These are phyloP conservation scores for Nerophis lumbriciformis DNA, from an alignment of 2,113 vertebrate genomes.

Conservation along the genomic window DNA sequence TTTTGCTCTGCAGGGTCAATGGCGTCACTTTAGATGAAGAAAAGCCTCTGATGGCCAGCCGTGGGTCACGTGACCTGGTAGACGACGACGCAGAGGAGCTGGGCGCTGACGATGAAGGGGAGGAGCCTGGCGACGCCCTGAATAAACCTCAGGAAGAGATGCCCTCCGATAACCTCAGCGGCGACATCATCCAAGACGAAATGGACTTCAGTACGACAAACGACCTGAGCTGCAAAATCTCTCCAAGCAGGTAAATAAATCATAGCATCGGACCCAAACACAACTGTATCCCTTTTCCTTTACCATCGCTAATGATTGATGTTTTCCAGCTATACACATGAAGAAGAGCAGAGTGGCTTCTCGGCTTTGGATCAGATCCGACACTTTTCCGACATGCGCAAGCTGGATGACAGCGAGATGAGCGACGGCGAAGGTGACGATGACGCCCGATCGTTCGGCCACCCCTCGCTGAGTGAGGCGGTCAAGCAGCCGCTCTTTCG, in stretches of 20 bases:
- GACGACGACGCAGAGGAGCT: conserved; percentile 90
- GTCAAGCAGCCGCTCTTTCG: conserved; percentile 94
- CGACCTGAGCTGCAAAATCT: conserved; percentile 82
- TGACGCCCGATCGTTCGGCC: conserved; percentile 71
- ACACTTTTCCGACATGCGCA: conserved; percentile 91
- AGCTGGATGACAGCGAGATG: conserved; percentile 88
- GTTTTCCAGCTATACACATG: conserved; percentile 70
- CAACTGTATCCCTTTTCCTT: neutral
- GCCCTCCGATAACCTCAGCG: conserved; percentile 65
- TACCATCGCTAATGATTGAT: neutral
- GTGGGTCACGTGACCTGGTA: conserved; percentile 81
- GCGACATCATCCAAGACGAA: conserved; percentile 75
- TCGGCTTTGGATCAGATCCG: conserved; percentile 94
- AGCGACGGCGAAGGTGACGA: conserved; percentile 74
- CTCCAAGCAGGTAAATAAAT: conserved; percentile 78
- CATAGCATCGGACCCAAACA: neutral
- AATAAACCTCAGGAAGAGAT: conserved; percentile 74
- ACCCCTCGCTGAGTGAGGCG: conserved; percentile 82
- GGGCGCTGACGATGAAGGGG: conserved; percentile 82
- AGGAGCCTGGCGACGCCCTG: conserved; percentile 63
- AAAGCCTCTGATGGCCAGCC: conserved; percentile 78
- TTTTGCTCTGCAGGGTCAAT: conserved; percentile 75
- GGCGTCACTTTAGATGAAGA: conserved; percentile 86
- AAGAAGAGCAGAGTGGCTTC: conserved; percentile 87
- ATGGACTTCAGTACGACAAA: conserved; percentile 79